These are phyloP conservation scores for Raja brachyura DNA, from an alignment of 2,113 vertebrate species.

Conservation along the genomic window DNA sequence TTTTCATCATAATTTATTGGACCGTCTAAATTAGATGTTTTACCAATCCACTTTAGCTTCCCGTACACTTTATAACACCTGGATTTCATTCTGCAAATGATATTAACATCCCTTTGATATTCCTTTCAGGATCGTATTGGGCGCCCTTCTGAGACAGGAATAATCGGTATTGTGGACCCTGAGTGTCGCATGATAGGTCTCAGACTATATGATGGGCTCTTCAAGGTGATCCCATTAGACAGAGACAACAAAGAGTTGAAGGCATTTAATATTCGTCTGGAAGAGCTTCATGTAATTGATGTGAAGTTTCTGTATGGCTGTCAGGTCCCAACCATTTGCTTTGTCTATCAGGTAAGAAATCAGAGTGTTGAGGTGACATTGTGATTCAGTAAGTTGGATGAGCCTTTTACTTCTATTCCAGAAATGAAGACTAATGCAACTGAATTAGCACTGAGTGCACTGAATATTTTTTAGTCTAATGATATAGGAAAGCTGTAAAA, in stretches of 20 bases:
- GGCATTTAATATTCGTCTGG: slow-evolving; percentile 94
- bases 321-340: slow-evolving; percentile 94
- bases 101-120: neutral
- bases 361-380: neutral
- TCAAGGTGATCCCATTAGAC: slow-evolving; percentile 94
- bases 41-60: neutral
- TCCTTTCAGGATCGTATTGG: slow-evolving; percentile 83
- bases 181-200: slow-evolving; percentile 97
- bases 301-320: slow-evolving; percentile 95
- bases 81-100: neutral
- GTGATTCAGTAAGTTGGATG: neutral
- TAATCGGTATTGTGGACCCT: slow-evolving; percentile 94
- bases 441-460: too few species aligned
- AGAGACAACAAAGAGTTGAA: slow-evolving; percentile 93
- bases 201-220: slow-evolving; percentile 88
- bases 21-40: neutral
- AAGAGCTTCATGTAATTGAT: slow-evolving; percentile 94
- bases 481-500: neutral
- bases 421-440: neutral
- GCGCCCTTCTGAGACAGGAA: slow-evolving; percentile 91
- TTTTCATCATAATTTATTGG: neutral
- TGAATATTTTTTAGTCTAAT: neutral
- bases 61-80: neutral
- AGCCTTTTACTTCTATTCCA: neutral
- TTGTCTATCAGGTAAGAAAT: slow-evolving; percentile 85